Evolutionary conservation across 2,888 invertebrate species (phyloP), one percentile per base, ranked within the genome.

Genomic region (Mayetiola destructor): DNA sequence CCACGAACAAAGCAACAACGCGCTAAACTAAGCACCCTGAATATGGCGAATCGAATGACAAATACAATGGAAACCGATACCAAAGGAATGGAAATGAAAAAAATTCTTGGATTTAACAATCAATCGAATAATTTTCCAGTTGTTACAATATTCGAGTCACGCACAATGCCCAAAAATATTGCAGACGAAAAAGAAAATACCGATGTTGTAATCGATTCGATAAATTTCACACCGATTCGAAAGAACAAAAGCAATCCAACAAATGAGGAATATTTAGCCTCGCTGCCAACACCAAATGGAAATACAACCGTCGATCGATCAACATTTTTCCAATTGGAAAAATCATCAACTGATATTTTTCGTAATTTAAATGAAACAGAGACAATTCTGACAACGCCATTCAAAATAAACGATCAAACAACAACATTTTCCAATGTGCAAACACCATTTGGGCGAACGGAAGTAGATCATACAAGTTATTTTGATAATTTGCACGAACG

Each of bases 131-230:
- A 70, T 59, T 59, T 65, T 2, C 36, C 64, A 0, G 74, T 72
- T 63, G 60, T 64, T 3, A 27, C 48, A n/a, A 23, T 27, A 8
- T n/a, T n/a, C n/a, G 12, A 6, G 6, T 32, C 32, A 32, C 27
- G 5, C 8, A 27, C 48, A 23, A 16, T 9, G 48, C 56, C 29
- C 3, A 36, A 29, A 21, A n/a, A n/a, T n/a, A n/a, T n/a, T n/a
- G 18, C 16, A 29, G 69, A 67, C 60, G 67, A 63, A 1, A 77
- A 75, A 59, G 77, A 75, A 66, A 76, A 73, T 52, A 62, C 69
- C 0, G 73, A 70, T 61, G 63, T 63, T 57, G 58, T 70, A 16
- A 69, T 73, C 54, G 72, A 72, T 59, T 64, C 68, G 32, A 61
- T 73, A 36, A 63, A 68, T 53, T 73, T 73, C 59, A 73, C 73